Base-by-base conservation (phyloP, 2,797 vertebrate species). In the Peromyscus aztecus region DNA sequence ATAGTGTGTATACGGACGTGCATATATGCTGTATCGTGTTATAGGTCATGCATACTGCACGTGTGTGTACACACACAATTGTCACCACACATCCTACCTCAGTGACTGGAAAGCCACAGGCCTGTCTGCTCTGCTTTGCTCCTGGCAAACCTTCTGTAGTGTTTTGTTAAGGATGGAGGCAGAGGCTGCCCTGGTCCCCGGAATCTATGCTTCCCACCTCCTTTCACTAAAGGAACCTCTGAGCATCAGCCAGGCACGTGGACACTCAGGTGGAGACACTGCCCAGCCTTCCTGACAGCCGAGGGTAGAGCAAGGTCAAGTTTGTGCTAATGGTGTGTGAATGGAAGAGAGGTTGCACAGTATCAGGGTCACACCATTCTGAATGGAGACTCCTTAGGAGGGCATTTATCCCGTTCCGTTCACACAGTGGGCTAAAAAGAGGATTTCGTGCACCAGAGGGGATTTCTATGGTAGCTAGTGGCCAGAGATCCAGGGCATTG, bases 71-170 rank as follows among this genome's bases (percentile, higher is more conserved):
- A 63, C 40, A 65, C 1, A 23, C 49, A 16, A 2, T 55, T 29
- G 40, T 84, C 37, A 49, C 6, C 24, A 34, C 16, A 46, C 43
- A 67, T 17, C 6, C 43, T 49, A 37, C 34, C 11, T 31, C 12
- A 29, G 9, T 3, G 3, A 57, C 31, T 61, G 43, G 27, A 88
- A 88, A 63, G 17, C 16, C 65, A 34, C 0, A 2, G 4, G 10
- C 0, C 63, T 73, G 75, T 17, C 5, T 5, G 6, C 27, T 9
- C 29, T 59, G 13, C 13, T 9, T 27, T 57, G 46, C 49, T 17
- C 5, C 67, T 46, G 2, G 59, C 17, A 61, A 52, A 40, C 4
- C 6, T 17, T 0, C 0, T 40, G 2, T 0, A 31, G 40, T 11
- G 19, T 23, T 55, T 52, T 65, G 6, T 49, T 52, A 92, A 71